Conservation (phyloP, 2,888 invertebrate genomes). For the Meghimatium bilineatum region DNA sequence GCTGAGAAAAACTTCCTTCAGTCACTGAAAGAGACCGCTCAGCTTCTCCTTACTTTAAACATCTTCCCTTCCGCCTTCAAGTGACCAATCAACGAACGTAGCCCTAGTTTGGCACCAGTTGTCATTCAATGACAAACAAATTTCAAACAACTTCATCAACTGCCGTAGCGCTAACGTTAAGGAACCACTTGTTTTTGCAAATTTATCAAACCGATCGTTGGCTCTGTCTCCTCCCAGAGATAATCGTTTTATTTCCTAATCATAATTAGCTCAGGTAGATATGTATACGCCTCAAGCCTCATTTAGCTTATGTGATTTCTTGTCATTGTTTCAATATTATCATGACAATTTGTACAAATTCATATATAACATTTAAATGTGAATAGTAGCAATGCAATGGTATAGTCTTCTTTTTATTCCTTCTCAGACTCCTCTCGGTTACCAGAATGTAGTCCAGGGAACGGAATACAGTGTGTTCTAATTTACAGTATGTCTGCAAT, state of each 20-base stretch:
- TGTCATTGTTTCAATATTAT: no score
- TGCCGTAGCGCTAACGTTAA: not conserved
- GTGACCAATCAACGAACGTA: conserved; percentile 13
- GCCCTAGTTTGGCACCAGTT: conserved; percentile 22
- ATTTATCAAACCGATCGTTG: conserved; percentile 20
- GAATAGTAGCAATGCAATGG: no score
- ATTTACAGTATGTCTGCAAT: no score
- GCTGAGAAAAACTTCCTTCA: not conserved
- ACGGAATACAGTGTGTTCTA: no score
- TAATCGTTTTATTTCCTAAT: not conserved
- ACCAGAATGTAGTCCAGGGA: no score
- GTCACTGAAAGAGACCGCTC: not conserved
- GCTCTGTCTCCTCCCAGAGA: conserved; percentile 26
- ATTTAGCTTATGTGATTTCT: no score
- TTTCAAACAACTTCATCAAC: conserved; percentile 35
- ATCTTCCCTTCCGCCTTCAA: not conserved
- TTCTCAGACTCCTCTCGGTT: no score
- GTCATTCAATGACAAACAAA: conserved; percentile 14
- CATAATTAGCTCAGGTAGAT: no score
- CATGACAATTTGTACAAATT: no score
- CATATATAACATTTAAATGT: no score
- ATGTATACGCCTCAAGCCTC: no score
- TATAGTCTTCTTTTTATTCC: no score
- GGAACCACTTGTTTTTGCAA: not conserved
- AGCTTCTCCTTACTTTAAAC: not conserved